These are phyloP conservation scores for Cecidostiba fungosa DNA, from an alignment of 2,888 invertebrate genomes.

Conservation along the genomic window DNA sequence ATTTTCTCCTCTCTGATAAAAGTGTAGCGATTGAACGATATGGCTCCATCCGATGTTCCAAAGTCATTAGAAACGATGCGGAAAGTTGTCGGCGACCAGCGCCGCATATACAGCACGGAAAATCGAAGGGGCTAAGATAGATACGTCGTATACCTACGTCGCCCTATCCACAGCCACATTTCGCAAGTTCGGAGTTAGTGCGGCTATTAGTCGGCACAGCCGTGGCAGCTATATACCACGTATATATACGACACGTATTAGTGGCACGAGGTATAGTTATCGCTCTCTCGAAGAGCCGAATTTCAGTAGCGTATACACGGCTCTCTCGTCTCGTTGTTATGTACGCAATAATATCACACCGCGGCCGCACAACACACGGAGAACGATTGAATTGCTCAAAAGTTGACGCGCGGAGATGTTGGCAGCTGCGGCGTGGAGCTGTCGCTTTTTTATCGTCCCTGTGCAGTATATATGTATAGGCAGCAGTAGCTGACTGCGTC, in stretches of 20 bases:
- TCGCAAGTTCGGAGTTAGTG: slow-evolving; percentile 1
- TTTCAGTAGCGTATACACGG: background rate
- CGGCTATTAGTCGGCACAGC: background rate
- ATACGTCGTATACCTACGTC: slow-evolving; percentile 5
- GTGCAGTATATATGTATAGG: no score
- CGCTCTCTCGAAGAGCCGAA: background rate
- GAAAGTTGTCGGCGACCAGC: background rate
- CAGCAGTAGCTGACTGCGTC: background rate
- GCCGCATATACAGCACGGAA: background rate
- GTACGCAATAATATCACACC: no score
- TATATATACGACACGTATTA: background rate
- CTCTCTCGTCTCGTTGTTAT: no score
- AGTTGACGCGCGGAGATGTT: background rate
- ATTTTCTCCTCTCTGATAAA: background rate
- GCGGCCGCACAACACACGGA: background rate
- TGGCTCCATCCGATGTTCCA: slow-evolving; percentile 32
- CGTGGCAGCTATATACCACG: background rate
- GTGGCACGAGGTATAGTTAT: background rate
- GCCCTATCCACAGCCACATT: background rate
- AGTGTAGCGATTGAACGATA: background rate
- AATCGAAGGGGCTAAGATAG: slow-evolving; percentile 41
- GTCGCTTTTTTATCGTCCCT: slow-evolving; percentile 6
- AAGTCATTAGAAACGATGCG: slow-evolving; percentile 24
- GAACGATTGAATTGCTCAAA: background rate
- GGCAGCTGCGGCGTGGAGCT: background rate